Evolutionary conservation across 2,113 vertebrate genomes (phyloP), one percentile per base, ranked within the genome.

Genomic region (Pterocles burchelli): DNA sequence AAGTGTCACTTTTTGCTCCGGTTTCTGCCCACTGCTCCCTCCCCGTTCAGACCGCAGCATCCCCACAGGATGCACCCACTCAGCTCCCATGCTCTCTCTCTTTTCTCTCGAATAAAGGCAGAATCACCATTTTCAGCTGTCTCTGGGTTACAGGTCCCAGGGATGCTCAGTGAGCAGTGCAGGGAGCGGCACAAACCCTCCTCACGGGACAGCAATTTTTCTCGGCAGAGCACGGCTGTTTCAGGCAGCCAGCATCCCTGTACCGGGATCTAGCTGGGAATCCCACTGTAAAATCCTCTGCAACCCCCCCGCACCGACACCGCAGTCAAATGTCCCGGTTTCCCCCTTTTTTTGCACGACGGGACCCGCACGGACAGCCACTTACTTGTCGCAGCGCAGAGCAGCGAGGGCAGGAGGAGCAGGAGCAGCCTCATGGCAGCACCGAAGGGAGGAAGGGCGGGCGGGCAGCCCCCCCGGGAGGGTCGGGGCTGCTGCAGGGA

Each of bases 61-160:
- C 1, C 1, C 25, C 1, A 3, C 15, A 1, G 36, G 3, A 2
- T 17, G 36, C 63, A 26, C 13, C 24, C 29, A 7, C 36, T 29
- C 45, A 4, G 1, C 61, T 74, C 43, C 34, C 1, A 2, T 3
- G 7, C 59, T 58, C 2, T 5, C 15, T 11, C 48, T 13, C 70
- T 25, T 22, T 62, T 24, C 28, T 52, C 72, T 13, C 4, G 8
- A 17, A 21, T 21, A 22, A 66, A 28, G 46, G 46, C 59, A 67
- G 20, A 62, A n/a, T 17, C 33, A 2, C 38, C 11, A 11, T 8
- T 13, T 19, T 9, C 33, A 25, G 36, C 24, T 28, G 0, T 2
- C 49, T 10, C 17, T 3, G 48, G n/a, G 17, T 16, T 13, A 4
- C 29, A 12, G 33, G 51, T 13, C 13, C 11, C 22, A 3, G 1